Evolutionary conservation across 2,113 vertebrate genomes (phyloP), one percentile per base, ranked within the genome.

Genomic region (Odobenus rosmarus): DNA sequence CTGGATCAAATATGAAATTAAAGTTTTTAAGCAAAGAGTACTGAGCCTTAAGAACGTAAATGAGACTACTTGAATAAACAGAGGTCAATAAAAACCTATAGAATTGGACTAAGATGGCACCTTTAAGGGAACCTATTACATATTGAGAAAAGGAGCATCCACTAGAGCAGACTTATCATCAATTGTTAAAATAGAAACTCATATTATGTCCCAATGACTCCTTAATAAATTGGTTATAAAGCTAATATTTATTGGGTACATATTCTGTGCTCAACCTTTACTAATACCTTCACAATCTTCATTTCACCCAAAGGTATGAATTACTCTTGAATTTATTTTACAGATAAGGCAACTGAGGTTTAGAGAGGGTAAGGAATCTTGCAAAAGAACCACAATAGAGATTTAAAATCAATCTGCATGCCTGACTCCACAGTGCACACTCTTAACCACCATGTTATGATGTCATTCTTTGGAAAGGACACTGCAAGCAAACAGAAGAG

Each of bases 1-100:
- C 33, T 92, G 51, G 72, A 85, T 85, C 23, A 89, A 88, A 59
- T 77, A 69, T 16, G 49, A 96, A 59, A 87, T 51, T 76, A 82
- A 76, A 23, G 5, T 71, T 83, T 76, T 84, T 42, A 96, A 74
- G 53, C 26, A 88, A 94, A 80, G 10, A 77, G 15, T 24, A 33
- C 5, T 69, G 36, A 51, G 9, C 51, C 6, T 49, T 74, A 13
- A 62, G 28, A 92, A 79, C 31, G 89, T 62, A 84, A 85, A 64
- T 74, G 39, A 93, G 71, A 24, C 36, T 67, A 42, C 64, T 31
- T 67, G 28, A 80, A 71, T 89, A 71, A 92, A 72, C 16, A 89
- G 16, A 89, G 18, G 62, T 93, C 71, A 85, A 26, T 46, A 71
- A 88, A 61, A 93, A 88, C 10, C 7, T 77, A 19, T 5, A 49